These are phyloP conservation scores for Drosophila putrida DNA, from an alignment of 2,888 invertebrate genomes.

Conservation along the genomic window DNA sequence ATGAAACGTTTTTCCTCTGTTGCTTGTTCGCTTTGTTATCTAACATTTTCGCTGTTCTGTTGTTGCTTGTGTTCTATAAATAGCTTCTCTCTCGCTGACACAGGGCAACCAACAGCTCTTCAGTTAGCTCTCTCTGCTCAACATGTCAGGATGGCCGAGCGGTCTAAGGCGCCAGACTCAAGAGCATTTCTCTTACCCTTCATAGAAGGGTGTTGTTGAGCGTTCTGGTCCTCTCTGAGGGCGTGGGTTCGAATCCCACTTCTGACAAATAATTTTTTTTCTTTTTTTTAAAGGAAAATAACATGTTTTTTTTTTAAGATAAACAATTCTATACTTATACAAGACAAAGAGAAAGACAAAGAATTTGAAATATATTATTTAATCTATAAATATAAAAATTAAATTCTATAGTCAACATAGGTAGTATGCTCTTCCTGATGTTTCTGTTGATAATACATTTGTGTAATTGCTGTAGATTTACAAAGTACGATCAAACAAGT, in stretches of 20 bases:
- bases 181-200: conserved; percentile 48
- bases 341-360: too few relatives aligned
- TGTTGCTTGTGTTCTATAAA: conserved; percentile 38
- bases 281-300: neutral
- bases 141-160: conserved; percentile 82
- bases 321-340: neutral
- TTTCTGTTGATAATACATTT: too few relatives aligned
- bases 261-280: conserved; percentile 14
- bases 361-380: too few relatives aligned
- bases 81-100: conserved; percentile 15
- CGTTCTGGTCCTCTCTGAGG: conserved; percentile 38
- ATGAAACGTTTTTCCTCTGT: conserved; percentile 10
- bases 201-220: conserved; percentile 17
- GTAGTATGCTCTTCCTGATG: too few relatives aligned
- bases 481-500: too few relatives aligned
- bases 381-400: too few relatives aligned
- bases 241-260: conserved; percentile 38
- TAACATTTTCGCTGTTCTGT: conserved; percentile 26
- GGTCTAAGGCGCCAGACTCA: conserved; percentile 84
- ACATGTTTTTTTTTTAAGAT: neutral
- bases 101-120: conserved; percentile 6
- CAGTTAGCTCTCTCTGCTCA: neutral
- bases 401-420: too few relatives aligned
- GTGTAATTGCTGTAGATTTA: too few relatives aligned
- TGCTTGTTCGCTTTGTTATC: conserved; percentile 40